Evolutionary conservation across 2,113 vertebrate species (phyloP), one percentile per base, ranked within the genome.

Genomic region (Anarhynchus alexandrinus): DNA sequence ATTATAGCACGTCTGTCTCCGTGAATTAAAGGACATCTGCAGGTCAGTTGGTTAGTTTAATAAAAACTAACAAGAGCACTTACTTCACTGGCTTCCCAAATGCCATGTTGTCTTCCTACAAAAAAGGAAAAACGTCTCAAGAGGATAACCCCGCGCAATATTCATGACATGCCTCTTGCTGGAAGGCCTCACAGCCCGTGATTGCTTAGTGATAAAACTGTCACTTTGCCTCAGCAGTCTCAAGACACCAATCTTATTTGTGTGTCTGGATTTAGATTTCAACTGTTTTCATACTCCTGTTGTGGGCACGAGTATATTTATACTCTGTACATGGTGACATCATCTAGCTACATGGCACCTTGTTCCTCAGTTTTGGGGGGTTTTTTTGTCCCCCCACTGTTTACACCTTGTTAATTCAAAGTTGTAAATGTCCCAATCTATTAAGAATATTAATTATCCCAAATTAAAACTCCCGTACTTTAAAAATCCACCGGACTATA

Each of bases 81-180:
- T 98, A 99, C 99, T 99, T 99, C 89, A 99, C 99, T 40, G 99
- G 99, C 81, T 98, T 99, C 82, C 99, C 99, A 97, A 99, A 99
- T 9, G 99, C 99, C 99, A 99, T 99, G 98, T 99, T 99, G 98
- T 99, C 99, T 96, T 99, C 99, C 99, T 99, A 95, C 1, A 71
- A 65, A 84, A 88, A 76, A 88, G 91, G 90, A 76, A 27, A 81
- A 36, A 8, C 0, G 15, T 70, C 52, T 97, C 70, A 93, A 57
- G 73, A 76, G 52, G 54, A n/a, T 2, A 69, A 78, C 8, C 40
- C 40, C 1, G 2, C 1, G 12, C 77, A 23, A 34, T 3, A 6
- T 2, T 23, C 40, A 36, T 21, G 57, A 23, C 43, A 19, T 2
- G 45, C 64, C 17, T 54, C 19, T 32, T 11, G 71, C 80, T 69